Percentiles rank a stretch among this genome's conserved stretches.
Evolutionary conservation across 2,888 invertebrate genomes (phyloP).

Genomic region (Acanthosepion lycidas): DNA sequence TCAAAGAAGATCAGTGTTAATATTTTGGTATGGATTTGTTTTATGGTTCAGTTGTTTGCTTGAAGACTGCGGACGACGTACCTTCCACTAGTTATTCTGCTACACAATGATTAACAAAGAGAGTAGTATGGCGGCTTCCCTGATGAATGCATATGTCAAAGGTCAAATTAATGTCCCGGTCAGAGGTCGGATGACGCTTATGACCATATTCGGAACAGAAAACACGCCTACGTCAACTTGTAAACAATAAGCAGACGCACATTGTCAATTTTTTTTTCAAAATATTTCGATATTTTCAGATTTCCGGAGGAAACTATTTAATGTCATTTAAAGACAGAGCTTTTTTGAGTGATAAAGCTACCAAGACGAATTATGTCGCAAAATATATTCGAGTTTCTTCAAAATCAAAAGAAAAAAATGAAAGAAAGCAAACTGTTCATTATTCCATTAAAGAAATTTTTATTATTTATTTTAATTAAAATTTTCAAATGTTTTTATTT

Average conservation of each 20-base stretch:
- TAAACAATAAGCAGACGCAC: background rate
- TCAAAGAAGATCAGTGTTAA: background rate
- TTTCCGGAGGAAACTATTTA: too few relatives aligned
- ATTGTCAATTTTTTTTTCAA: background rate
- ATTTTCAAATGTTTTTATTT: too few relatives aligned
- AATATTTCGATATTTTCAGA: too few relatives aligned
- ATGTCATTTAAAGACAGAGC: too few relatives aligned
- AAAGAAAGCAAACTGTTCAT: too few relatives aligned
- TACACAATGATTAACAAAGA: background rate
- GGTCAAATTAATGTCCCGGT: background rate
- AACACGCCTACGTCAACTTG: slow-evolving; percentile 54
- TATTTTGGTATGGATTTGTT: background rate
- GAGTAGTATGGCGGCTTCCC: slow-evolving; percentile 18
- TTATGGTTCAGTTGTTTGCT: background rate
- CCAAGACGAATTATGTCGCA: too few relatives aligned
- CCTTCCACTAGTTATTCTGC: background rate
- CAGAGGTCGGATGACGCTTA: slow-evolving; percentile 51
- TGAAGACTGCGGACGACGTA: background rate
- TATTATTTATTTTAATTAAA: too few relatives aligned
- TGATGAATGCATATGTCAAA: slow-evolving; percentile 1
- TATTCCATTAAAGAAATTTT: too few relatives aligned
- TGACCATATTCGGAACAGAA: slow-evolving; percentile 54
- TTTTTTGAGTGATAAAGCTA: too few relatives aligned
- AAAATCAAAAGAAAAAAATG: too few relatives aligned
- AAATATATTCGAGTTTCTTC: too few relatives aligned